These are phyloP conservation scores for Glaucidium brasilianum DNA, from an alignment of 2,113 vertebrate genomes.

Conservation along the genomic window DNA sequence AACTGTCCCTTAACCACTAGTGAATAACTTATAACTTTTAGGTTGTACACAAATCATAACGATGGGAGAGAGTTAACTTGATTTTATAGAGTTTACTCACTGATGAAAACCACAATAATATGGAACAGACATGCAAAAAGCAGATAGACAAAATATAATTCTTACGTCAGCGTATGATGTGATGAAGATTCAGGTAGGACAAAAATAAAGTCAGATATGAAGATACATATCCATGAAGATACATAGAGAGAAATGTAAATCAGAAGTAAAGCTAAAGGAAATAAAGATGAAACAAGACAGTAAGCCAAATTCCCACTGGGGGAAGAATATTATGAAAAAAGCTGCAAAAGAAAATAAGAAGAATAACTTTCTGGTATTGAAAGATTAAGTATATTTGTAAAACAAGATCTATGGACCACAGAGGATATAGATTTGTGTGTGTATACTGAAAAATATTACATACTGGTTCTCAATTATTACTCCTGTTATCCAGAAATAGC, in stretches of 20 bases:
- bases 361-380: neutral
- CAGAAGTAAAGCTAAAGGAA: neutral
- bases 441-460: neutral
- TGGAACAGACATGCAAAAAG: neutral
- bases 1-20: neutral
- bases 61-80: neutral
- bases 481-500: neutral
- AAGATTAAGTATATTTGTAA: neutral
- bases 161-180: fast-evolving
- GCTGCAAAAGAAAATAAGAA: neutral
- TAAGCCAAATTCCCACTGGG: neutral
- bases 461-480: neutral
- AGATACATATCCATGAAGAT: neutral
- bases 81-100: neutral
- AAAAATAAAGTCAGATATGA: neutral
- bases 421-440: neutral
- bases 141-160: neutral
- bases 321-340: neutral
- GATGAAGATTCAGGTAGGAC: neutral
- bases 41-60: neutral
- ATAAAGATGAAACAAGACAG: neutral
- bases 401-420: neutral
- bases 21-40: neutral
- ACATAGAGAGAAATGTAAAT: neutral
- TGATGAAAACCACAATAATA: neutral